These are phyloP conservation scores for Pycnomerus fuliginosus DNA, from an alignment of 2,888 invertebrate species.

Conservation along the genomic window DNA sequence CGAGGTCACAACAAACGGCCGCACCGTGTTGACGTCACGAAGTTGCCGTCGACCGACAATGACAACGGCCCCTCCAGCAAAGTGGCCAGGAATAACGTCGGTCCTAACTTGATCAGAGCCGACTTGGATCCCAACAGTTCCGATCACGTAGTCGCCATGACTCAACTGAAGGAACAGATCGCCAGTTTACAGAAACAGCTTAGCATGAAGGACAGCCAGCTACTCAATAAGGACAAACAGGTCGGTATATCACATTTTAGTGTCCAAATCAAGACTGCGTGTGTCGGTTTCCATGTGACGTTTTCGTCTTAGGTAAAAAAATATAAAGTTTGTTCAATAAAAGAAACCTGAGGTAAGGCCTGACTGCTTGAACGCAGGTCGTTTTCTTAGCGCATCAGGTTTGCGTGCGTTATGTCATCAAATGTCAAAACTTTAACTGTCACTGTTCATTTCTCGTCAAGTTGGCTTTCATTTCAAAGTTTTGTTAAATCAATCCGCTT, in stretches of 20 bases:
- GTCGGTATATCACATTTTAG: conserved; percentile 54
- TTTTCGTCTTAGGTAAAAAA: no score
- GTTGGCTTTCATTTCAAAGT: no score
- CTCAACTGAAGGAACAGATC: conserved; percentile 91
- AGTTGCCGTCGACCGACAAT: conserved; percentile 53
- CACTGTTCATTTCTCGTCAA: no score
- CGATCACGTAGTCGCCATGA: conserved; percentile 92
- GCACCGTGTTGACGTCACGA: conserved; percentile 66
- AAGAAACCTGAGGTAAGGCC: no score
- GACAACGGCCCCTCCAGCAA: conserved; percentile 56
- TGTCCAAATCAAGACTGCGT: conserved; percentile 9
- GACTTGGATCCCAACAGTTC: conserved; percentile 81
- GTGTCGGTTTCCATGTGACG: no score
- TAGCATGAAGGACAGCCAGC: conserved; percentile 77
- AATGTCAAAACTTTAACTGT: no score
- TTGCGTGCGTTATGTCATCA: no score
- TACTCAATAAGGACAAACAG: conserved; percentile 87
- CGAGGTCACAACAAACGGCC: conserved; percentile 71
- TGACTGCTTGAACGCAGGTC: no score
- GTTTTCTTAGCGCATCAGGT: no score
- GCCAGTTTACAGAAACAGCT: conserved; percentile 88
- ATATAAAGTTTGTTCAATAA: no score
- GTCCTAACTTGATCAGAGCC: conserved; percentile 47
- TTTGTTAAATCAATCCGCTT: no score
- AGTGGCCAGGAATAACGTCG: conserved; percentile 52